Percentiles rank a stretch among this genome's conserved stretches.
These are phyloP conservation scores for Osmerus mordax DNA, from an alignment of 2,113 vertebrate species.

Conservation along the genomic window DNA sequence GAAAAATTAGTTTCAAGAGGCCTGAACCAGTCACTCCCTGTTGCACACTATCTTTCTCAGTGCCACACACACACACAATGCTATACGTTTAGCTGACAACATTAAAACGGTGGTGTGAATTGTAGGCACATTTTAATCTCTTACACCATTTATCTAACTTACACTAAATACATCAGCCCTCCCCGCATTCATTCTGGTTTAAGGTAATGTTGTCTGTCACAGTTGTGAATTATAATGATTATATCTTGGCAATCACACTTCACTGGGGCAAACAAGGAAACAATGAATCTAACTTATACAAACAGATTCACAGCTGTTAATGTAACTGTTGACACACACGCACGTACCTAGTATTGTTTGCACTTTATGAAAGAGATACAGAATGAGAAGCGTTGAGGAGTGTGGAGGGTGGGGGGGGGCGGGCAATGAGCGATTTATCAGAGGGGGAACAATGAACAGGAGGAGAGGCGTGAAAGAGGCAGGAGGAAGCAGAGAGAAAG, in stretches of 20 bases:
- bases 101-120: no score
- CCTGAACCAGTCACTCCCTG: background rate
- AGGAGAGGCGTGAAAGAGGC: background rate
- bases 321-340: no score
- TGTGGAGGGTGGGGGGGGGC: background rate
- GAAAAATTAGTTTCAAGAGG: background rate
- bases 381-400: background rate
- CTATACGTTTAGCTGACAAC: no score
- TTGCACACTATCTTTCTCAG: no score
- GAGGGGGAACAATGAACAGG: background rate
- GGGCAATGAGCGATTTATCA: background rate
- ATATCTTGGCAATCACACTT: background rate
- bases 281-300: no score
- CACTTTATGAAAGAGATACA: no score
- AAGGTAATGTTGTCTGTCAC: background rate
- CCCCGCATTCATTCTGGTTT: background rate
- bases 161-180: background rate
- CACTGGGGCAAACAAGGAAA: background rate
- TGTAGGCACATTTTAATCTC: no score
- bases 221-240: background rate
- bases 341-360: no score
- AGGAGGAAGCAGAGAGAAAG: background rate
- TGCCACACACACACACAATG: no score
- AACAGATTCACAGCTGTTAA: no score
- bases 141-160: slow-evolving; percentile 1